Conservation (phyloP, 1,140 invertebrate species). For the Bombus breviceps region DNA sequence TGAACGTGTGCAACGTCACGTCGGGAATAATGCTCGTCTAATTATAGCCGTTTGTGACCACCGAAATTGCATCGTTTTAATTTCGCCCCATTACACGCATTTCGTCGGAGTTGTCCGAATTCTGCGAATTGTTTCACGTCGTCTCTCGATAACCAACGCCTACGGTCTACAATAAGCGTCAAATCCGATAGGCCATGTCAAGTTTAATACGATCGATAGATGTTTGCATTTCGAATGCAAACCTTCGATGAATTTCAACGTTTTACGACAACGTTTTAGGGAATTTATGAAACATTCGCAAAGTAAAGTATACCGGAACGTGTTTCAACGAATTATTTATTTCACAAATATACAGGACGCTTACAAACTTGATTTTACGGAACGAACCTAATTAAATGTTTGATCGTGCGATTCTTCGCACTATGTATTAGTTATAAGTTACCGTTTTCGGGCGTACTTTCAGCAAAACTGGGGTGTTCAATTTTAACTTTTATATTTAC, state of each 20-base stretch:
- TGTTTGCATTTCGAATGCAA: not conserved
- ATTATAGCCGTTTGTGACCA: conserved; percentile 30
- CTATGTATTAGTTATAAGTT: too few relatives aligned
- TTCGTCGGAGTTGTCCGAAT: conserved; percentile 30
- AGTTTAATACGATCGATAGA: not conserved
- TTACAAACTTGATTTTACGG: too few relatives aligned
- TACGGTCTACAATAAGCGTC: not conserved
- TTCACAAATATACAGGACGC: not conserved
- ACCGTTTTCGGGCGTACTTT: too few relatives aligned
- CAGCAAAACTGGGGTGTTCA: too few relatives aligned
- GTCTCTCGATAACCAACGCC: not conserved
- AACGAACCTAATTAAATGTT: too few relatives aligned
- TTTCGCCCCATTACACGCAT: conserved; percentile 26
- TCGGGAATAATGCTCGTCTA: conserved; percentile 26
- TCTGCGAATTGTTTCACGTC: conserved; percentile 28
- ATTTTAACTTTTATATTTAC: too few relatives aligned
- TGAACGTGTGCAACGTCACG: conserved; percentile 31
- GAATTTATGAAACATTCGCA: not conserved
- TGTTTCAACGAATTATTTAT: not conserved
- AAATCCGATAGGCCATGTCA: not conserved
- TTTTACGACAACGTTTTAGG: not conserved
- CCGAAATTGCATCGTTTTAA: conserved; percentile 45
- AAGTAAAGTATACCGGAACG: not conserved
- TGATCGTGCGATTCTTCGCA: too few relatives aligned
- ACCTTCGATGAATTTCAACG: not conserved